Evolutionary conservation across 1,140 invertebrate species (phyloP).

Genomic region (Littorina saxatilis): DNA sequence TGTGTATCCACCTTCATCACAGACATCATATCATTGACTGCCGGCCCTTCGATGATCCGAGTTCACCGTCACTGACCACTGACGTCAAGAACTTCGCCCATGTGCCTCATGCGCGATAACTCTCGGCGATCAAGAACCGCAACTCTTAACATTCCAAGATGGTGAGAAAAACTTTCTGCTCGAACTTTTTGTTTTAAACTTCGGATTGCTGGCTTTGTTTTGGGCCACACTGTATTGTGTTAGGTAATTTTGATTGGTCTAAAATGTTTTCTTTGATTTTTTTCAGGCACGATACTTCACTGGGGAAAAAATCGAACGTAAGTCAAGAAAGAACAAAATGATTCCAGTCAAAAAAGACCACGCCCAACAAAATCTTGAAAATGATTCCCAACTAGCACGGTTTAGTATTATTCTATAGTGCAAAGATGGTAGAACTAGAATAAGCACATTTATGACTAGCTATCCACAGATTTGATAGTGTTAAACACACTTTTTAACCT

Average conservation of each 20-base stretch:
- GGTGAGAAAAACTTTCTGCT: not conserved
- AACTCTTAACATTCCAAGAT: slow-evolving; percentile 13
- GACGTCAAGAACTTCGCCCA: not conserved
- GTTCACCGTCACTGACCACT: not conserved
- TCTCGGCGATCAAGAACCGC: slow-evolving; percentile 10
- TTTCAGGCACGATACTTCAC: slow-evolving; percentile 76
- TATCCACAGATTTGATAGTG: too few species aligned
- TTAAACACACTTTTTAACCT: too few species aligned
- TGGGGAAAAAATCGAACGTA: slow-evolving; percentile 78
- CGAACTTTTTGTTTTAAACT: too few species aligned
- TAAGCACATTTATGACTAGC: too few species aligned
- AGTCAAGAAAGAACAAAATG: slow-evolving; percentile 47
- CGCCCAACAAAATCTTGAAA: too few species aligned
- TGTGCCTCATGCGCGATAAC: not conserved
- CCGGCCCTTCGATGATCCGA: not conserved
- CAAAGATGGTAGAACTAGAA: too few species aligned
- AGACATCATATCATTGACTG: too few species aligned
- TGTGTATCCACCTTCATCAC: too few species aligned
- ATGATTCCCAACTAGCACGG: too few species aligned
- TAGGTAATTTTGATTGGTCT: not conserved
- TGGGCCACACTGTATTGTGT: too few species aligned
- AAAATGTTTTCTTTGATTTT: slow-evolving; percentile 25
- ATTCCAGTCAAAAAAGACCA: not conserved
- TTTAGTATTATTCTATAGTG: too few species aligned
- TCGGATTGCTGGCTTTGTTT: too few species aligned